Conservation (phyloP, 1,140 invertebrate genomes). For the Limonius californicus region DNA sequence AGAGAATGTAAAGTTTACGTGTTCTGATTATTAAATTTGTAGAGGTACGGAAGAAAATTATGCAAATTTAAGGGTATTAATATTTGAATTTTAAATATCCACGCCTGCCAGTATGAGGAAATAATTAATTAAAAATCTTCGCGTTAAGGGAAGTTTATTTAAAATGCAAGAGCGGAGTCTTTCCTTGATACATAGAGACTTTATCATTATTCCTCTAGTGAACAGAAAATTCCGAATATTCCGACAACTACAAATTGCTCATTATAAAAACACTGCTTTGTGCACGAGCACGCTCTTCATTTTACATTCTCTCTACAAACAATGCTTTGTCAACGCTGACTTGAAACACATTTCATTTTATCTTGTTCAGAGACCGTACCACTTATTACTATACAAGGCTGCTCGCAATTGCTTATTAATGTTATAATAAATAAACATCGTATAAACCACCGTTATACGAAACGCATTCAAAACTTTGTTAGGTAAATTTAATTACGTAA, state of each 20-base stretch:
- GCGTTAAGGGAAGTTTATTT: neutral
- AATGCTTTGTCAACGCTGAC: slow-evolving; percentile 33
- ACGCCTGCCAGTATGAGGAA: slow-evolving; percentile 10
- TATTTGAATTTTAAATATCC: slow-evolving; percentile 17
- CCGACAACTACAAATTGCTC: slow-evolving; percentile 37
- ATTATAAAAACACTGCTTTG: slow-evolving; percentile 34
- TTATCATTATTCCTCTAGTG: neutral
- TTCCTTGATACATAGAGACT: neutral
- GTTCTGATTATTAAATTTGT: slow-evolving; percentile 33
- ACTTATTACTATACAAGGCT: neutral
- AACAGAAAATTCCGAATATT: slow-evolving; percentile 25
- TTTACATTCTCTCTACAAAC: slow-evolving; percentile 33
- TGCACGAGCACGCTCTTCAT: slow-evolving; percentile 30
- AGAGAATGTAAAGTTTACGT: slow-evolving; percentile 31
- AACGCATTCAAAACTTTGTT: neutral
- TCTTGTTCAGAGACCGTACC: slow-evolving; percentile 13
- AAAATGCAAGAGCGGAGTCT: neutral
- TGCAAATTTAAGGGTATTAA: slow-evolving; percentile 25
- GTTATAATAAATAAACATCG: neutral
- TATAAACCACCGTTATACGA: neutral
- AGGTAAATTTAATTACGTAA: neutral
- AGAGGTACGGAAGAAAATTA: slow-evolving; percentile 29
- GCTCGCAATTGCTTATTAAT: slow-evolving; percentile 1
- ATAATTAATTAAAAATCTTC: slow-evolving; percentile 12
- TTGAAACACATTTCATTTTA: slow-evolving; percentile 32